phyloP scores from a whole-genome alignment of 2,797 vertebrate genomes.

The Enteromius treurensis region DNA sequence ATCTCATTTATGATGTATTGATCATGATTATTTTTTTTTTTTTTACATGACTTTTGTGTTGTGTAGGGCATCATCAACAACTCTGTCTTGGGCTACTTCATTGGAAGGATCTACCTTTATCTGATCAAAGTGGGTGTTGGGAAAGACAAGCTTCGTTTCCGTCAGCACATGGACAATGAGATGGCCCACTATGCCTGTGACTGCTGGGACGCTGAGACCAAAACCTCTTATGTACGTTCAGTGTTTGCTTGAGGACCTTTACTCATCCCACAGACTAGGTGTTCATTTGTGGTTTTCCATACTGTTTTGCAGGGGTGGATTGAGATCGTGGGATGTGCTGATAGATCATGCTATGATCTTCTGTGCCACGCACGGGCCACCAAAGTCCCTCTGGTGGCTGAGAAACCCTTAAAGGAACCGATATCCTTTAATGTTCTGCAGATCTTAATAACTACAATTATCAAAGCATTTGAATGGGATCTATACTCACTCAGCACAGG shows the following conservation, averaged over 20 bases:
- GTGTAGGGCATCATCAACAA: constrained; percentile 95
- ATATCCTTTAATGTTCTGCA: constrained; percentile 87
- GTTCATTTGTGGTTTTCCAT: not conserved
- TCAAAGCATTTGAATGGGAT: not conserved
- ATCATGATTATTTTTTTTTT: not conserved
- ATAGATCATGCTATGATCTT: constrained; percentile 95
- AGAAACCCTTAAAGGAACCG: constrained; percentile 96
- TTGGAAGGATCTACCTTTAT: constrained; percentile 99
- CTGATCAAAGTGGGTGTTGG: constrained; percentile 92
- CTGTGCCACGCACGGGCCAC: constrained; percentile 91
- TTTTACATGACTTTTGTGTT: not conserved
- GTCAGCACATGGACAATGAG: constrained; percentile 99
- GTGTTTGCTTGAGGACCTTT: not conserved
- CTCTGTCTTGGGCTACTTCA: constrained; percentile 97
- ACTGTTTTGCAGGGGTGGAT: constrained; percentile 89
- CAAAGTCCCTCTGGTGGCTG: constrained; percentile 94
- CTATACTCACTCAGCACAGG: not conserved
- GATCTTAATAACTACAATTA: not conserved
- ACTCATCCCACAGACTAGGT: not conserved
- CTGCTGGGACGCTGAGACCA: constrained; percentile 98
- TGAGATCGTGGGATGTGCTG: constrained; percentile 97
- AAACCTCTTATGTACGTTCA: constrained; percentile 92
- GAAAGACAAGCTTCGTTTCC: constrained; percentile 94
- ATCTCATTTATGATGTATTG: not conserved
- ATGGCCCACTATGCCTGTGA: constrained; percentile 99